Conservation (phyloP, 2,113 vertebrate genomes). For the Platysternon megacephalum region DNA sequence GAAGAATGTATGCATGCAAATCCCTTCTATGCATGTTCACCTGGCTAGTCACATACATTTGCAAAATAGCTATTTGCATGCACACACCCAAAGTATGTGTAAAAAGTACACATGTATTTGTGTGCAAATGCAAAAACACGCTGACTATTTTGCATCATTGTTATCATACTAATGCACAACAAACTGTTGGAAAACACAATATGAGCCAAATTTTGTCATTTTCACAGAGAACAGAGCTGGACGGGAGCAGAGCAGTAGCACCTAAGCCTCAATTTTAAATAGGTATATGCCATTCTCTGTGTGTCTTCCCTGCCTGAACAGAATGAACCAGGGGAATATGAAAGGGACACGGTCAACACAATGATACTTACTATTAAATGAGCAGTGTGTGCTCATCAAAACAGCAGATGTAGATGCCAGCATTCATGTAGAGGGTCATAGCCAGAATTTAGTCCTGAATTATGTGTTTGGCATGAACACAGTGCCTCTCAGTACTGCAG, state of each 20-base stretch:
- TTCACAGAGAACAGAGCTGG: not conserved
- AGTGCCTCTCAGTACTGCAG: not conserved
- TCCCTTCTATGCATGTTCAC: not conserved
- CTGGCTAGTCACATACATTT: not conserved
- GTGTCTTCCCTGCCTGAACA: conserved; percentile 1
- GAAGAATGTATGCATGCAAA: not conserved
- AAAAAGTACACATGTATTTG: not conserved
- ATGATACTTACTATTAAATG: not conserved
- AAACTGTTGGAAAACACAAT: not conserved
- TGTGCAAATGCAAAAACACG: accelerated
- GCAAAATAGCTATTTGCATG: not conserved
- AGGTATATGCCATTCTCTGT: not conserved
- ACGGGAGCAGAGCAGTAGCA: not conserved
- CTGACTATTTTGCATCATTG: not conserved
- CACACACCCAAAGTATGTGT: not conserved
- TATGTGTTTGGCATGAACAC: conserved; percentile 21
- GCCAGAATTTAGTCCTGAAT: conserved; percentile 5
- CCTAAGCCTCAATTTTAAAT: not conserved
- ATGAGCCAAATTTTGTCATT: accelerated
- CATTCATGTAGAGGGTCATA: not conserved
- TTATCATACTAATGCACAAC: not conserved
- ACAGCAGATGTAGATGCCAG: conserved; percentile 53
- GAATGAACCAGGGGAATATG: conserved; percentile 22
- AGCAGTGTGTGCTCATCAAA: not conserved
- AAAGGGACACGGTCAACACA: not conserved